phyloP scores from a whole-genome alignment of 2,113 vertebrate genomes.

The Procavia capensis region DNA sequence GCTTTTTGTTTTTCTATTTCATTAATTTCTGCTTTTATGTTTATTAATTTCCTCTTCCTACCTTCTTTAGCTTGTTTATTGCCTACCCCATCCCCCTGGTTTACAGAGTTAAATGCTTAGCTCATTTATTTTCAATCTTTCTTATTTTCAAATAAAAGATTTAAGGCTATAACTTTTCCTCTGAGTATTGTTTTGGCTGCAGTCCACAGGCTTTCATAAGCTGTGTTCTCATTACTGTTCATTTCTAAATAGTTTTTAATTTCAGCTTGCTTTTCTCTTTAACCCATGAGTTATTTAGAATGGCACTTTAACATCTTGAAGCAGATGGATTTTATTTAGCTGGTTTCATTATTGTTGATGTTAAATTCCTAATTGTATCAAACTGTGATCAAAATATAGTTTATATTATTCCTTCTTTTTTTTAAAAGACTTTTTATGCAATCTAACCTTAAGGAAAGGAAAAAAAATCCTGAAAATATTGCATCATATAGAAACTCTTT shows the following conservation, averaged over 20 bases:
- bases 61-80: background rate
- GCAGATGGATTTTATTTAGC: background rate
- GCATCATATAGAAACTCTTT: background rate
- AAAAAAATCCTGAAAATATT: background rate
- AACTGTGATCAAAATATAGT: background rate
- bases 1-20: background rate
- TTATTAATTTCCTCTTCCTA: background rate
- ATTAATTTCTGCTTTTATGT: background rate
- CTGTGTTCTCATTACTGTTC: background rate
- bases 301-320: background rate
- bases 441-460: background rate
- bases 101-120: background rate
- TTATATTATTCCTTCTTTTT: background rate
- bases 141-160: slow-evolving; percentile 10
- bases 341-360: background rate
- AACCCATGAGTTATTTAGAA: background rate
- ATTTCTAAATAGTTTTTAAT: slow-evolving; percentile 17
- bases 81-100: background rate
- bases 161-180: slow-evolving; percentile 42
- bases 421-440: background rate
- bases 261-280: slow-evolving; percentile 39
- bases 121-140: background rate
- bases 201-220: background rate
- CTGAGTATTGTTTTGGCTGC: slow-evolving; percentile 26
- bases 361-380: background rate